These are phyloP conservation scores for Pheosia tremula DNA, from an alignment of 2,888 invertebrate genomes.

Conservation along the genomic window DNA sequence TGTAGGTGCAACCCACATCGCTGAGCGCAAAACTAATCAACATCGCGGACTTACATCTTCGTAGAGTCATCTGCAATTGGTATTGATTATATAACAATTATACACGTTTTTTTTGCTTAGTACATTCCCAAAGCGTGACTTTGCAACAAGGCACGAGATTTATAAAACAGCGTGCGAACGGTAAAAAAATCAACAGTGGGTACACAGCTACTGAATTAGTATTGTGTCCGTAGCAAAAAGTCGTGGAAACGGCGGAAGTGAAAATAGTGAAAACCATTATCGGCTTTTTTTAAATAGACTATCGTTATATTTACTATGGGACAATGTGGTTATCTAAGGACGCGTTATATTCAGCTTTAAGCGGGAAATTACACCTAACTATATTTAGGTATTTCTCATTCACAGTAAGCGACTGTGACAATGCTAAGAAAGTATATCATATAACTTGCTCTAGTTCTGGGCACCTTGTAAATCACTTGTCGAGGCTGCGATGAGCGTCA, in stretches of 20 bases:
- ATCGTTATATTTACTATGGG: background rate
- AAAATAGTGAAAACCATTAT: conserved; percentile 20
- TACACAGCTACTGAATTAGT: conserved; percentile 16
- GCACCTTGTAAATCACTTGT: background rate
- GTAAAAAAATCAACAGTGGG: conserved; percentile 21
- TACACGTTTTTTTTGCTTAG: conserved; percentile 6
- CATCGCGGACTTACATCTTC: conserved; percentile 12
- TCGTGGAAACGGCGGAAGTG: conserved; percentile 5
- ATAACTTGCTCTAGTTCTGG: too few species aligned
- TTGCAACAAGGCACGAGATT: conserved; percentile 26
- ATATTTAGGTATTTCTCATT: too few species aligned
- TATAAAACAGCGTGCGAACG: conserved; percentile 20
- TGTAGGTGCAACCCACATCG: conserved; percentile 16
- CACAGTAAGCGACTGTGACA: too few species aligned
- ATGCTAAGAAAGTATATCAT: too few species aligned
- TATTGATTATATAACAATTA: background rate
- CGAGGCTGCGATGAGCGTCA: background rate
- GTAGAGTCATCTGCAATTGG: conserved; percentile 12
- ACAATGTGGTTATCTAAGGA: too few species aligned
- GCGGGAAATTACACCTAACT: too few species aligned
- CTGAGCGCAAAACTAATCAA: conserved; percentile 18
- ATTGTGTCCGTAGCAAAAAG: conserved; percentile 19
- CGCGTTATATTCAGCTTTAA: too few species aligned
- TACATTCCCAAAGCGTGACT: conserved; percentile 28
- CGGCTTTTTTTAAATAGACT: conserved; percentile 9